Evolutionary conservation across 2,888 invertebrate species (phyloP).

Genomic region (Papilio elwesi): DNA sequence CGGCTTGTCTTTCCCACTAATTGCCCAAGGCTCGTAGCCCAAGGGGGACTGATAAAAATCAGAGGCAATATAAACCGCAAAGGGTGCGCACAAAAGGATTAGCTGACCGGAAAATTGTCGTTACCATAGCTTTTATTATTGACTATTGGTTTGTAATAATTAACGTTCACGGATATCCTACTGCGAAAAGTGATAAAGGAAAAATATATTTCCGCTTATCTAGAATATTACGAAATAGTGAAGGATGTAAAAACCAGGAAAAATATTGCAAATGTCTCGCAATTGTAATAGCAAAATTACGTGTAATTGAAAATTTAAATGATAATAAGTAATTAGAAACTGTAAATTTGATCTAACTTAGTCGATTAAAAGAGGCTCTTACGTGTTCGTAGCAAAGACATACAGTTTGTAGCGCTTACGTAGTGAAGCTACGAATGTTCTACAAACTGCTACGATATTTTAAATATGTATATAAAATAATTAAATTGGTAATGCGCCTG

Average conservation of each 20-base stretch:
- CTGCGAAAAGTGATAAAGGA: neutral
- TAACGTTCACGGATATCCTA: constrained; percentile 6
- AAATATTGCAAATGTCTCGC: no score
- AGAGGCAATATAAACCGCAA: constrained; percentile 54
- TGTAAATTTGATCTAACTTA: no score
- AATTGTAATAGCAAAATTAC: neutral
- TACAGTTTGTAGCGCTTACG: constrained; percentile 15
- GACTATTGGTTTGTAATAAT: constrained; percentile 36
- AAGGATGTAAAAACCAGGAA: no score
- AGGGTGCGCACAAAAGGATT: constrained; percentile 52
- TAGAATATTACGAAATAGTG: neutral
- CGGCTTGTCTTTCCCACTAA: constrained; percentile 65
- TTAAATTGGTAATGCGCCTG: no score
- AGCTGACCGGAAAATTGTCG: constrained; percentile 62
- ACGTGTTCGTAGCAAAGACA: neutral
- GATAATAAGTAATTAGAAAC: no score
- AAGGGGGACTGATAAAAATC: constrained; percentile 49
- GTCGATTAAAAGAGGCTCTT: neutral
- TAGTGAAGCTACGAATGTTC: constrained; percentile 37
- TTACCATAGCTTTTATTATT: constrained; percentile 31
- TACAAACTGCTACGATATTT: constrained; percentile 8
- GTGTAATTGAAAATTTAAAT: neutral
- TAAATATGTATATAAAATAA: neutral
- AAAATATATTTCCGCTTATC: neutral
- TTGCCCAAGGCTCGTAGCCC: constrained; percentile 50